A percentile compares a stretch with the other conserved stretches of the same genome.
These are phyloP conservation scores for Chironomus tepperi DNA, from an alignment of 1,140 invertebrate species.

Conservation along the genomic window DNA sequence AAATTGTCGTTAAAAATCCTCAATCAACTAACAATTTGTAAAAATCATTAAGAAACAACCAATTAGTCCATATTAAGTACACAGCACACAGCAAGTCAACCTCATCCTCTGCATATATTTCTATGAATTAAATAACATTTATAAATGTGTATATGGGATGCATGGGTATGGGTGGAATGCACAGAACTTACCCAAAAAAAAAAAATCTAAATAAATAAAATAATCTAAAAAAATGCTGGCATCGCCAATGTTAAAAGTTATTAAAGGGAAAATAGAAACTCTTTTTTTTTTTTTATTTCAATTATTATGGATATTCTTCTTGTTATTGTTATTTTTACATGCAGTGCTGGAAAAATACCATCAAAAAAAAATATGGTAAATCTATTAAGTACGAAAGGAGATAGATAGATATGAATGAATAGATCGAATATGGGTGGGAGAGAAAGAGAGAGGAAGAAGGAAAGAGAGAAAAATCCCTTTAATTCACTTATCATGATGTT, in stretches of 20 bases:
- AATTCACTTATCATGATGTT: not conserved
- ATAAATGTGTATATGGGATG: not conserved
- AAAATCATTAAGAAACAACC: too few relatives aligned
- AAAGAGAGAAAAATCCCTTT: not conserved
- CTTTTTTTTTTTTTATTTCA: slow-evolving; percentile 18
- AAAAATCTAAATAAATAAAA: slow-evolving; percentile 1
- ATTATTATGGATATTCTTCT: not conserved
- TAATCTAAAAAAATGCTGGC: not conserved
- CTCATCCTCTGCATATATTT: too few relatives aligned
- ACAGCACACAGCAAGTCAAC: too few relatives aligned
- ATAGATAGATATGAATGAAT: not conserved
- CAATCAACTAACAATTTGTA: too few relatives aligned
- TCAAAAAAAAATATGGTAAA: slow-evolving; percentile 15
- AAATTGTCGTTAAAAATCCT: too few relatives aligned
- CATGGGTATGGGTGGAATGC: slow-evolving; percentile 3
- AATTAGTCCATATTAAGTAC: too few relatives aligned
- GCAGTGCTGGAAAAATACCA: not conserved
- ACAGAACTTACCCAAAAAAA: slow-evolving; percentile 8
- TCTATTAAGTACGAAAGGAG: not conserved
- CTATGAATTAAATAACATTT: too few relatives aligned
- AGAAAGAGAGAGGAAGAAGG: not conserved
- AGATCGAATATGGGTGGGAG: not conserved
- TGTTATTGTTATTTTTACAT: too few relatives aligned
- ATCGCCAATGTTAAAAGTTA: not conserved
- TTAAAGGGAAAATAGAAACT: not conserved